Evolutionary conservation across 2,888 invertebrate species (phyloP).

Genomic region (Tineola bisselliella): DNA sequence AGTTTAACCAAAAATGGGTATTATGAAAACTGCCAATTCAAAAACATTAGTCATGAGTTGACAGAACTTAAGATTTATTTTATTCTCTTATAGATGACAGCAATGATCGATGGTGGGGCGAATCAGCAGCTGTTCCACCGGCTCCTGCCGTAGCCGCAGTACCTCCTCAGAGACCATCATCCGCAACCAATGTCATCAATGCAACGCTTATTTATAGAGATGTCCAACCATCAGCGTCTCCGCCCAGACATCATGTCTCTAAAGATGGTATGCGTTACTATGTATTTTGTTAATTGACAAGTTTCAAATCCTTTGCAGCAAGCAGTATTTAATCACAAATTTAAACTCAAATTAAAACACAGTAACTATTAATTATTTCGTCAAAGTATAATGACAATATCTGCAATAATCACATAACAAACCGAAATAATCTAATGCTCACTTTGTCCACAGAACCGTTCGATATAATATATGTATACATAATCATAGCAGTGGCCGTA

Average conservation of each 20-base stretch:
- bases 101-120: constrained; percentile 61
- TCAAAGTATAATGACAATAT: no score
- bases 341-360: no score
- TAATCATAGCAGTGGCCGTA: constrained; percentile 79
- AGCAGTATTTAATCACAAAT: no score
- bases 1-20: not conserved
- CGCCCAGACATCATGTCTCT: constrained; percentile 44
- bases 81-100: constrained; percentile 39
- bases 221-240: constrained; percentile 41
- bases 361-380: not conserved
- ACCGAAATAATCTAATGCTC: not conserved
- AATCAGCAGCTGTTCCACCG: constrained; percentile 55
- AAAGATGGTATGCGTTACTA: constrained; percentile 33
- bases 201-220: constrained; percentile 29
- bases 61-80: not conserved
- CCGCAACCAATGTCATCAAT: constrained; percentile 35
- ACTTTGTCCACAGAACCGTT: constrained; percentile 64
- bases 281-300: no score
- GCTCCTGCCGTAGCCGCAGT: constrained; percentile 59
- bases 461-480: constrained; percentile 84
- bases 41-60: no score
- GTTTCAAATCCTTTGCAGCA: no score
- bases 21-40: no score
- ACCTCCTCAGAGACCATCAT: constrained; percentile 50
- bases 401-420: not conserved